Conservation (phyloP, 2,797 vertebrate species). For the Vespertilio murinus region DNA sequence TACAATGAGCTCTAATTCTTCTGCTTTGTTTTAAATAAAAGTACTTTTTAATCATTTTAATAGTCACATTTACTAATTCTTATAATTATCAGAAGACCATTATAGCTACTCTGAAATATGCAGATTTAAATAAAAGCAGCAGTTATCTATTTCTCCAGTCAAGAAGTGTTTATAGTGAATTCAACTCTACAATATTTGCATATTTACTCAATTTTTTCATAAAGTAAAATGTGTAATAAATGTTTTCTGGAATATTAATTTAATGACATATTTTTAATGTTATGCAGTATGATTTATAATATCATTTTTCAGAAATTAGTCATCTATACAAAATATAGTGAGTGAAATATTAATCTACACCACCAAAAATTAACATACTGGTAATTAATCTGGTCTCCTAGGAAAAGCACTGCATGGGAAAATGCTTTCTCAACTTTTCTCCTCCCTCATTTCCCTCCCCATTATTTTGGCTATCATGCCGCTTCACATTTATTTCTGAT, state of each 20-base stretch:
- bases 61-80: neutral
- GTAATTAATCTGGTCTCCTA: slow-evolving; percentile 55
- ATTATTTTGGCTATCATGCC: neutral
- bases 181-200: neutral
- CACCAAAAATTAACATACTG: slow-evolving; percentile 45
- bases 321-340: slow-evolving; percentile 58
- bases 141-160: neutral
- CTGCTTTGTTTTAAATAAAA: neutral
- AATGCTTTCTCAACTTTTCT: slow-evolving; percentile 33
- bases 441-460: neutral
- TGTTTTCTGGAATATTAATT: slow-evolving; percentile 60
- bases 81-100: neutral
- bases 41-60: neutral
- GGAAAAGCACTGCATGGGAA: neutral
- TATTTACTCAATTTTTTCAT: slow-evolving; percentile 18
- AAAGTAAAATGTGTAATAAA: slow-evolving; percentile 54
- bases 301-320: slow-evolving; percentile 66
- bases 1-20: neutral
- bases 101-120: neutral
- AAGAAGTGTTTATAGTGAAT: slow-evolving; percentile 9
- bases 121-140: neutral
- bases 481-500: neutral
- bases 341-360: slow-evolving; percentile 59
- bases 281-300: slow-evolving; percentile 32
- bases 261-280: slow-evolving; percentile 48